Base-by-base conservation (phyloP, 2,888 invertebrate genomes). In the Neuroscelio doddi region DNA sequence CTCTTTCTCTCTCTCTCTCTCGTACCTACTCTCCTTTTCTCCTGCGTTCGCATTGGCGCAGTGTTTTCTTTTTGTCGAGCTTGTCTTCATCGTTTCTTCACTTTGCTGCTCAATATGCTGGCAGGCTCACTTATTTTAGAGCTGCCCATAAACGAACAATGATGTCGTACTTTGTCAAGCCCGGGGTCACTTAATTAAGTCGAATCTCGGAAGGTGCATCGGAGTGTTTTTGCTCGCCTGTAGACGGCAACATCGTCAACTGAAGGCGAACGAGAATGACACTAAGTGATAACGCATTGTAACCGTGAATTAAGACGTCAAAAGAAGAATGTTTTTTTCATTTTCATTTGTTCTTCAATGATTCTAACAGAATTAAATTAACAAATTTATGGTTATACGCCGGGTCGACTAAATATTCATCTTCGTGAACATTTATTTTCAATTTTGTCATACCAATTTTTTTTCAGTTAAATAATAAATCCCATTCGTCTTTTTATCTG, bases 111-210 rank as follows among this genome's bases (percentile, higher is more conserved):
- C 78, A 73, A 77, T 77, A 78, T 77, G 73, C 78, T 64, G 73
- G 75, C 68, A 64, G 73, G 71, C 70, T 68, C 65, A 72, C 76
- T 79, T 79, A 80, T 79, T 79, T 75, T 78, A 75, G 74, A 70
- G 68, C 71, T 64, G 50, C 49, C 76, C 75, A 75, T 76, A 77
- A 78, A 78, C 75, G 79, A 79, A 80, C 81, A 79, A 79, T 80
- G 79, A 81, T 78, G 79, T 79, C 78, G 80, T 81, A 77, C 77
- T 78, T 80, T 81, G 80, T 81, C 81, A 80, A 72, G 67, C 64
- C 55, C 52, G 47, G 47, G 56, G 72, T 75, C 71, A 76, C 78
- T 81, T 81, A 80, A 81, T 81, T 80, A 80, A 81, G 78, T 80
- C 77, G 76, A 79, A 80, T 78, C 78, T 75, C 66, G 71, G 68